Percentiles rank a stretch among this genome's conserved stretches.
Evolutionary conservation across 2,888 invertebrate genomes (phyloP).

Genomic region (Eristalis tenax): DNA sequence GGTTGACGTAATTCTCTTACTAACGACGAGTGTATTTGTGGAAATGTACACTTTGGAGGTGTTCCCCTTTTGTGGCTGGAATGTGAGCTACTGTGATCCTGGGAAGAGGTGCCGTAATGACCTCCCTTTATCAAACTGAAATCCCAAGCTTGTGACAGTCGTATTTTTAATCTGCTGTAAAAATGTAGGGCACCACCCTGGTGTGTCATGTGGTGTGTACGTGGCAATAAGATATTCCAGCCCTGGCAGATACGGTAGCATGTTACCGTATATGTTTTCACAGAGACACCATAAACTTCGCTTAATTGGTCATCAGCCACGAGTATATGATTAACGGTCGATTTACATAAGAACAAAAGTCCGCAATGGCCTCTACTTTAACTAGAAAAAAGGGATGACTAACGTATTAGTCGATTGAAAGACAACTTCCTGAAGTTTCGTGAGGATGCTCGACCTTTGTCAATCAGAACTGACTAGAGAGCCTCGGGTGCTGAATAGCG

Average conservation of each 20-base stretch:
- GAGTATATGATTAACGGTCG: background rate
- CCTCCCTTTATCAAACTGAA: background rate
- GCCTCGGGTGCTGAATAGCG: too few relatives aligned
- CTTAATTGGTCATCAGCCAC: background rate
- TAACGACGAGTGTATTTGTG: background rate
- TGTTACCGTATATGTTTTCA: background rate
- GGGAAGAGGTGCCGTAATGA: background rate
- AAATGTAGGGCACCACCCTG: background rate
- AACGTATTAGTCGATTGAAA: too few relatives aligned
- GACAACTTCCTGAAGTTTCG: too few relatives aligned
- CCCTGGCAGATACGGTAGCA: background rate
- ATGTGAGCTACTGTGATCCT: background rate
- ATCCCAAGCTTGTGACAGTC: background rate
- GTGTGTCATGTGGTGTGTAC: background rate
- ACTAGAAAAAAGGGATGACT: too few relatives aligned
- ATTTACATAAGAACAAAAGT: background rate
- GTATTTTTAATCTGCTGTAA: background rate
- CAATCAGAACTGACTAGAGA: too few relatives aligned
- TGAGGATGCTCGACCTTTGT: too few relatives aligned
- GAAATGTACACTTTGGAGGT: background rate
- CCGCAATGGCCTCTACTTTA: too few relatives aligned
- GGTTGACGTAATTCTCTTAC: conserved; percentile 3
- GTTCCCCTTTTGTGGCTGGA: background rate
- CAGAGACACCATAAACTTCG: background rate
- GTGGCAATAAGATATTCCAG: background rate